Base-by-base conservation (phyloP, 1,140 invertebrate species). In the Panulirus ornatus region DNA sequence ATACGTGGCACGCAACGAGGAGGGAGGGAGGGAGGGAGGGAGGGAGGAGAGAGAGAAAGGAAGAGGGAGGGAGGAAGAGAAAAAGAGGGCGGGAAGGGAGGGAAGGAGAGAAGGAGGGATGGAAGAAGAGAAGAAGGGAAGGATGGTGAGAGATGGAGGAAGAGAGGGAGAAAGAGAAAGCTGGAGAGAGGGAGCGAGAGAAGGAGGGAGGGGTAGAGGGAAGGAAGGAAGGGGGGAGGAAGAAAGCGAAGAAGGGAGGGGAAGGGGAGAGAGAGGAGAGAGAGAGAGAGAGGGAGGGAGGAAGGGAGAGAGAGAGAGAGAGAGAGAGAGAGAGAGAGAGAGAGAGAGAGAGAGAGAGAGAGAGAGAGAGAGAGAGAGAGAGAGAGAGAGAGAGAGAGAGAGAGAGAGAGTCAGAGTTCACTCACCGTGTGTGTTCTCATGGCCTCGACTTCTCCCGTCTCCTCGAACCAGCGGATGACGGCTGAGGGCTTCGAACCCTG, bases 391-490 rank as follows among this genome's bases (percentile, higher is more conserved):
- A 36, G n/a, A 3, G 42, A n/a, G n/a, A n/a, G n/a, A 51, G 47
- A 81, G 78, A 81, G 1, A 8, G 42, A 1, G 2, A 54, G 78
- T 0, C 0, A 22, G 73, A 70, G 30, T 70, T n/a, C 22, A 78
- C 90, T 81, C n/a, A 91, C 90, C 27, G 90, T 91, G 11, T 70
- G 90, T 0, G 90, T 75, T 22, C 84, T 38, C 40, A 51, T 54
- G n/a, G 78, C 38, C 3, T 88, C 90, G 34, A 91, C 75, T 58
- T 91, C 76, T 30, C 63, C 71, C 3, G 30, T 71, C 27, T 91
- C 96, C 93, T 97, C 97, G 94, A 97, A 97, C 97, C 97, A 98
- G 0, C 97, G 96, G 93, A 98, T 97, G 93, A 97, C 95, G 34
- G 97, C 97, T 1, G 97, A 95, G 70, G 97, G 97, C 89, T 97